Evolutionary conservation across 1,140 invertebrate genomes (phyloP).

Genomic region (Aporrectodea caliginosa): DNA sequence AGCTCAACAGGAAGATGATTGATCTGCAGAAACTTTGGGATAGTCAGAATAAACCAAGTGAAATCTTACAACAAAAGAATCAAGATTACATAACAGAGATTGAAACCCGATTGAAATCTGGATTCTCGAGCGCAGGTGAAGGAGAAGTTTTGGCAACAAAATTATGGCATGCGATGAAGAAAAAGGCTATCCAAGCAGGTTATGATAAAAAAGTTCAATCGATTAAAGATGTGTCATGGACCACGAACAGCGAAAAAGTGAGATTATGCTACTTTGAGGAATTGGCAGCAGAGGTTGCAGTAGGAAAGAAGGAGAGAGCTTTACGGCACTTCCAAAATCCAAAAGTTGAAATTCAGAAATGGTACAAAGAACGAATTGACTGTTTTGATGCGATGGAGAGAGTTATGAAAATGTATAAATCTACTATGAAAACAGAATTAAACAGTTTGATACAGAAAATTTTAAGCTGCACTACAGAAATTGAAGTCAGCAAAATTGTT

Average conservation of each 20-base stretch:
- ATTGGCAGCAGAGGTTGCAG: background rate
- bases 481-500: no score
- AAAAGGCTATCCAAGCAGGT: background rate
- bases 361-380: no score
- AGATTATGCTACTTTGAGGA: background rate
- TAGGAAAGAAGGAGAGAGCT: background rate
- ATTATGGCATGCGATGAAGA: background rate
- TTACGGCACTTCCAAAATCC: background rate
- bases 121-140: background rate
- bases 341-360: background rate
- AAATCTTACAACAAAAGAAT: background rate
- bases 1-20: background rate
- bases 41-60: background rate
- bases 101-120: background rate
- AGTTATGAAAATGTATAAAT: no score
- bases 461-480: no score
- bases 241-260: background rate
- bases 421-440: no score
- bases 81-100: background rate
- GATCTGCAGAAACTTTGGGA: background rate
- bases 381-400: no score
- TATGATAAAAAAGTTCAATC: background rate
- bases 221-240: background rate
- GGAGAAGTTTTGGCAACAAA: background rate
- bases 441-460: no score